These are phyloP conservation scores for Cryptosula pallasiana DNA, from an alignment of 2,888 invertebrate species.

Conservation along the genomic window DNA sequence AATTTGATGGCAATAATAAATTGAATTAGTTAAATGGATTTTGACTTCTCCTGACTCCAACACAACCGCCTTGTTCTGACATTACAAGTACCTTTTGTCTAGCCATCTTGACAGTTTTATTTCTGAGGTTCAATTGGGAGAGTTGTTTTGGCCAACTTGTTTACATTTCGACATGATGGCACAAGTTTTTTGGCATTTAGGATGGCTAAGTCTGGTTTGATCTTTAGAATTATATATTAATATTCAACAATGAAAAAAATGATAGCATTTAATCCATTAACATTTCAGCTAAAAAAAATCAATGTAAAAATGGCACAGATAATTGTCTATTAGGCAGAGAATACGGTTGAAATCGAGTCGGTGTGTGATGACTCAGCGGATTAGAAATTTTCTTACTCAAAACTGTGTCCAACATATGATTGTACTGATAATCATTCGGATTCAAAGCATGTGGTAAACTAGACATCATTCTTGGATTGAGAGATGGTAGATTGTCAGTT, in stretches of 20 bases:
- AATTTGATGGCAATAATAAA: too few species aligned
- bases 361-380: not conserved
- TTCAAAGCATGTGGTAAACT: not conserved
- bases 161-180: too few species aligned
- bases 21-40: too few species aligned
- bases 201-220: too few species aligned
- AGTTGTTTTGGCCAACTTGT: too few species aligned
- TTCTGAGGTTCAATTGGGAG: too few species aligned
- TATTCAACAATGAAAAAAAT: not conserved
- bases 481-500: not conserved
- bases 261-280: not conserved
- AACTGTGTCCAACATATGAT: not conserved
- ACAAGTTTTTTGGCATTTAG: too few species aligned
- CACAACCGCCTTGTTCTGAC: too few species aligned
- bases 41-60: too few species aligned
- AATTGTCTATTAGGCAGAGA: not conserved
- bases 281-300: not conserved
- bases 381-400: not conserved
- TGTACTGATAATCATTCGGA: not conserved
- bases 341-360: not conserved
- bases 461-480: not conserved
- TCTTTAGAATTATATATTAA: not conserved
- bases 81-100: too few species aligned
- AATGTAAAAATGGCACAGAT: constrained; percentile 12
- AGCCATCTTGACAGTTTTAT: too few species aligned